These are phyloP conservation scores for Parascotia fuliginaria DNA, from an alignment of 2,888 invertebrate genomes.

Conservation along the genomic window DNA sequence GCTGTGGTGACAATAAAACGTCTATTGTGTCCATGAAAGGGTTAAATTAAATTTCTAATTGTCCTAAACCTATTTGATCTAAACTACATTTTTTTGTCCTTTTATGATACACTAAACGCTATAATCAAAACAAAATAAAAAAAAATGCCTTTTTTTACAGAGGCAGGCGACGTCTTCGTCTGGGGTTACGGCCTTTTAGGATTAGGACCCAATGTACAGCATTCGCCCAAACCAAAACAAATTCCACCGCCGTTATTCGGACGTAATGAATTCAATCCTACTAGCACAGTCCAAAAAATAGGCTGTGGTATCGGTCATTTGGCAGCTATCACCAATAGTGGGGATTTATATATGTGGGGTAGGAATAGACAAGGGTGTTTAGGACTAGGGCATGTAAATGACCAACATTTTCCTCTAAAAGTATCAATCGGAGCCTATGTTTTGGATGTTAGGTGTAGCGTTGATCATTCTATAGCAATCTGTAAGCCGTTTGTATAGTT, in stretches of 20 bases:
- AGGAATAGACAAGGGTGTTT: constrained; percentile 93
- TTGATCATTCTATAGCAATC: constrained; percentile 93
- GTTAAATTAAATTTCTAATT: too few relatives aligned
- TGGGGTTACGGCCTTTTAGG: constrained; percentile 98
- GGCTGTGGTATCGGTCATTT: constrained; percentile 90
- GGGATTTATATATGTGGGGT: constrained; percentile 97
- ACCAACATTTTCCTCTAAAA: constrained; percentile 96
- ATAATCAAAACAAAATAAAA: too few relatives aligned
- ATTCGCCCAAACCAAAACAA: constrained; percentile 87
- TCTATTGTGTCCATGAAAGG: too few relatives aligned
- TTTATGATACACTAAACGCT: too few relatives aligned
- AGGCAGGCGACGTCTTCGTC: constrained; percentile 92
- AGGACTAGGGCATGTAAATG: constrained; percentile 91
- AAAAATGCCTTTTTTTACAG: constrained; percentile 83
- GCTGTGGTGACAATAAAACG: too few relatives aligned
- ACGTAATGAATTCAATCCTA: constrained; percentile 91
- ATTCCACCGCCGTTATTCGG: constrained; percentile 95
- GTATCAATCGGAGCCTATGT: constrained; percentile 92
- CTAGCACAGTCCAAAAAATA: constrained; percentile 88
- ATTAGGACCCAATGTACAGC: constrained; percentile 92
- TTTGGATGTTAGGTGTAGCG: constrained; percentile 90
- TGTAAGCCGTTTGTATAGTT: constrained; percentile 88
- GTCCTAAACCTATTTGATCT: too few relatives aligned
- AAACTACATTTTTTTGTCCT: too few relatives aligned
- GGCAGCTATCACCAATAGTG: constrained; percentile 92